Conservation (phyloP, 2,888 invertebrate species). For the Caenorhabditis afra region DNA sequence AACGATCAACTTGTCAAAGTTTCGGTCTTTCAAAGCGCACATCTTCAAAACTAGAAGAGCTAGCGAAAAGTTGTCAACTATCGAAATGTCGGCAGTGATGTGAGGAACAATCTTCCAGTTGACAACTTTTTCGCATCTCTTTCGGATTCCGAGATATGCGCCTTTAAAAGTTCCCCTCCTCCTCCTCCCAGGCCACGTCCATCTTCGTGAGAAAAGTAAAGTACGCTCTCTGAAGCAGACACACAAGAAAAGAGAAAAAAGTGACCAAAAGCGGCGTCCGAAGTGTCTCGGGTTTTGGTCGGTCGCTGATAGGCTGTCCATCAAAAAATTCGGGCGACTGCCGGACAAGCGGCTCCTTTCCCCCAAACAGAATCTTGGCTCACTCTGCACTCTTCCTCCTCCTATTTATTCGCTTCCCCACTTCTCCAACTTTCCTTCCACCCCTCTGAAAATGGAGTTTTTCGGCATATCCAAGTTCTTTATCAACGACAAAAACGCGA, state of each 20-base stretch:
- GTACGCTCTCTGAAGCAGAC: no score
- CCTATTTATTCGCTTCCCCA: neutral
- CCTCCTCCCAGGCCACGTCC: no score
- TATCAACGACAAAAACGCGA: conserved; percentile 30
- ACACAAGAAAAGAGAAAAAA: neutral
- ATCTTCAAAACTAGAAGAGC: no score
- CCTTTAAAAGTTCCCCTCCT: no score
- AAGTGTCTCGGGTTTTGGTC: neutral
- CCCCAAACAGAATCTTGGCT: neutral
- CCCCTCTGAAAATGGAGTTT: conserved; percentile 41
- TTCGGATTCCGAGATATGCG: no score
- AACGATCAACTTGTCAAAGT: no score
- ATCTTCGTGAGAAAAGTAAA: no score
- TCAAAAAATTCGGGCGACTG: conserved; percentile 49
- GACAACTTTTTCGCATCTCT: no score
- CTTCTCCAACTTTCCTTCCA: neutral
- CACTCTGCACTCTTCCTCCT: conserved; percentile 9
- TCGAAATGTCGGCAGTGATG: no score
- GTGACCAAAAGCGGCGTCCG: conserved; percentile 2
- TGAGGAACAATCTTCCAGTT: no score
- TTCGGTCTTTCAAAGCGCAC: no score
- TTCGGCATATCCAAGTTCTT: conserved; percentile 60
- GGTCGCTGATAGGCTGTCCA: conserved; percentile 58
- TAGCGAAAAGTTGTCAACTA: no score
- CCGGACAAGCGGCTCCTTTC: neutral